Evolutionary conservation across 30 jellyfish, hydroid and myxozoan species (phyloP), one percentile per base, ranked within the genome.

Genomic region (Aurelia sp.): DNA sequence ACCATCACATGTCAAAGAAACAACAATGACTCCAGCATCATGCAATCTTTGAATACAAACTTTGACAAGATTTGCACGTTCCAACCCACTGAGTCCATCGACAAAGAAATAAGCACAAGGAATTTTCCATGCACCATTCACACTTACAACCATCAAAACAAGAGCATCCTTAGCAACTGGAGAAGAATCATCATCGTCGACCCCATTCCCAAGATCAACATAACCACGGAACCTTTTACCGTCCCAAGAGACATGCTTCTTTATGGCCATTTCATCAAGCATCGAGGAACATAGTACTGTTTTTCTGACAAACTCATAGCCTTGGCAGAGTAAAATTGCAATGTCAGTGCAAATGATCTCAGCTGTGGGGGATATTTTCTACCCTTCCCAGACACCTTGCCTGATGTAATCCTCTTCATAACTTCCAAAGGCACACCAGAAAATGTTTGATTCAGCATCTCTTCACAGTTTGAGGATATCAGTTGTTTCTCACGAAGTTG

Each of bases 11-110:
- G n/a, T n/a, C n/a, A n/a, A n/a, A n/a, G n/a, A n/a, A n/a, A n/a
- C n/a, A n/a, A n/a, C n/a, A n/a, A n/a, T n/a, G n/a, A n/a, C n/a
- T n/a, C n/a, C n/a, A n/a, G n/a, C n/a, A n/a, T n/a, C n/a, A n/a
- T n/a, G n/a, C n/a, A n/a, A n/a, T n/a, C n/a, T n/a, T n/a, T n/a
- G n/a, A n/a, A n/a, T n/a, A n/a, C n/a, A n/a, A n/a, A n/a, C n/a
- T n/a, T n/a, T n/a, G n/a, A n/a, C 90, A 21, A 84, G 80, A 63
- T 84, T 84, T 10, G 93, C 93, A n/a, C 89, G 67, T 61, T 84
- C 93, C 8, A 31, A 5, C 3, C 93, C 93, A 40, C 82, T 71
- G 55, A 84, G 64, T 5, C 93, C 93, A 71, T 84, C 93, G 44
- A 84, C 53, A 47, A 84, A 84, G 48, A 84, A 71, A 40, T 84